Evolutionary conservation across 2,113 vertebrate genomes (phyloP).

Genomic region (Thalassarche chlororhynchos): DNA sequence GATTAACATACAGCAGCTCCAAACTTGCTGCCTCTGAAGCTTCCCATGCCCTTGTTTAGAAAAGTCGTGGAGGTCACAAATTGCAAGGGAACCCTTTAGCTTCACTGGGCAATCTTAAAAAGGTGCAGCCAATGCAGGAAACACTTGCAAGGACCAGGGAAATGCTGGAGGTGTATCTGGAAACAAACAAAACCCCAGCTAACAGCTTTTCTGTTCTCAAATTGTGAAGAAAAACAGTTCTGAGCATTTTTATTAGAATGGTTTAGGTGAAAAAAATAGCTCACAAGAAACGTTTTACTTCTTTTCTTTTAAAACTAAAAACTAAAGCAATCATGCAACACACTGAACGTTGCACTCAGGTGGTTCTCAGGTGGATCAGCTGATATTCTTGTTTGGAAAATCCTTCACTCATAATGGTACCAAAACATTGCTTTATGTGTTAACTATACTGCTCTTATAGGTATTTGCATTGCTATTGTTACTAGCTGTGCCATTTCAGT

Average conservation of each 20-base stretch:
- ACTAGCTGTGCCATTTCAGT: not conserved
- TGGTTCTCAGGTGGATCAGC: not conserved
- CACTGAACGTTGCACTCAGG: not conserved
- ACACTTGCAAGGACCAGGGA: not conserved
- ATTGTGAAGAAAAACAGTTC: not conserved
- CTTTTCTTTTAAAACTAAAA: not conserved
- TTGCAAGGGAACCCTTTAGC: not conserved
- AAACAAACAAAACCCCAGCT: not conserved
- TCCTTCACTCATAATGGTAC: not conserved
- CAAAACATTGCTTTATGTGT: not conserved
- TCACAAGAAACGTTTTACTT: not conserved
- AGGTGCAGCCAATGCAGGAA: not conserved
- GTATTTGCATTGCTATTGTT: not conserved
- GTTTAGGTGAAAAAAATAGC: not conserved
- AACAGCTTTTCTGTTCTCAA: not conserved
- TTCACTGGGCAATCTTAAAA: not conserved
- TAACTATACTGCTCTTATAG: not conserved
- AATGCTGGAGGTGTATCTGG: not conserved
- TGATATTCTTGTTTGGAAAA: not conserved
- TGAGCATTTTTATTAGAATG: not conserved
- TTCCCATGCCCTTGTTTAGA: not conserved
- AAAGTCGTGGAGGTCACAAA: not conserved
- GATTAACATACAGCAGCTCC: not conserved
- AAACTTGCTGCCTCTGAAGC: not conserved
- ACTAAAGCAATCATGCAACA: not conserved